phyloP scores from a whole-genome alignment of 2,113 vertebrate species.

The Trematomus loennbergii region DNA sequence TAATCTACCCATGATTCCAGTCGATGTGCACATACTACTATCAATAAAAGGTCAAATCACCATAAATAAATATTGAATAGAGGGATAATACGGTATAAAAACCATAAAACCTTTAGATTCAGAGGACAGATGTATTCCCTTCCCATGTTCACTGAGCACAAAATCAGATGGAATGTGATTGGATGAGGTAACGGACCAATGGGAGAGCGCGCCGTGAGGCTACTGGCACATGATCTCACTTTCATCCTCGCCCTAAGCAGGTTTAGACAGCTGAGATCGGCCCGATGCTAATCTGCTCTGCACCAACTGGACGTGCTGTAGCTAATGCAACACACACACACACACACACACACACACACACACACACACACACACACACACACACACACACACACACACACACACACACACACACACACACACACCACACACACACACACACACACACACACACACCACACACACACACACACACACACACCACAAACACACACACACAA shows the following conservation, averaged over 20 bases:
- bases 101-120: not conserved
- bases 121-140: not conserved
- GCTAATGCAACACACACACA: too few species aligned
- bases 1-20: not conserved
- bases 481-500: not conserved
- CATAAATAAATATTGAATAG: not conserved
- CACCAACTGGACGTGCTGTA: conserved; percentile 38
- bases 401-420: too few species aligned
- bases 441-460: too few species aligned
- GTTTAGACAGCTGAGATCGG: conserved; percentile 62
- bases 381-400: too few species aligned
- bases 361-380: not conserved
- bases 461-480: not conserved
- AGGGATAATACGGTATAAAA: not conserved
- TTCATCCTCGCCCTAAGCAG: conserved; percentile 71
- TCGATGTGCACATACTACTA: not conserved
- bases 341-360: not conserved
- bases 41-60: not conserved
- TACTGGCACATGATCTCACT: conserved; percentile 75
- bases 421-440: too few species aligned
- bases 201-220: conserved; percentile 36
- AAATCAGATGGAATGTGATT: conserved; percentile 55
- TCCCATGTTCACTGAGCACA: not conserved
- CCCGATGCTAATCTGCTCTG: conserved; percentile 59
- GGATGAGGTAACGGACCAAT: conserved; percentile 67